Evolutionary conservation across 2,888 invertebrate genomes (phyloP).

Genomic region (Synanthedon vespiformis): DNA sequence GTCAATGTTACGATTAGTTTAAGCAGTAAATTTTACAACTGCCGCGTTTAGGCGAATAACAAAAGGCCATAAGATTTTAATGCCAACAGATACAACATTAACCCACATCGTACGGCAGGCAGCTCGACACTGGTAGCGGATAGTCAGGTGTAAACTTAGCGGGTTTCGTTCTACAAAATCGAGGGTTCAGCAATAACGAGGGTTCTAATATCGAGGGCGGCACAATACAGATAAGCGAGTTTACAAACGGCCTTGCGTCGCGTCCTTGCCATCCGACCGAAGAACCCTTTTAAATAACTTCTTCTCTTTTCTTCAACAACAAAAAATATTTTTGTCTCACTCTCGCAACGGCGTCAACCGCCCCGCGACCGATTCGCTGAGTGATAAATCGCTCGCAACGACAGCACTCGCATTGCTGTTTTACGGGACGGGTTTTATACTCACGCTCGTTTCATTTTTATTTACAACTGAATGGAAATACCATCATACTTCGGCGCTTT

Average conservation of each 20-base stretch:
- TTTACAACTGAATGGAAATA: slow-evolving; percentile 44
- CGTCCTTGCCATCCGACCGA: slow-evolving; percentile 53
- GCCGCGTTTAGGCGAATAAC: no score
- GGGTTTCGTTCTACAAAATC: no score
- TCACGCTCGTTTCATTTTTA: slow-evolving; percentile 44
- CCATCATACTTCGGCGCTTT: slow-evolving; percentile 32
- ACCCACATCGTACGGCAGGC: slow-evolving; percentile 6
- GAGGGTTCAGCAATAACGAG: not conserved
- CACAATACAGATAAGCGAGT: slow-evolving; percentile 31
- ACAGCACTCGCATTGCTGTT: slow-evolving; percentile 43
- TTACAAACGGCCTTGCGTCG: slow-evolving; percentile 48
- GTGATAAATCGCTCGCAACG: slow-evolving; percentile 54
- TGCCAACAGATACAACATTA: not conserved
- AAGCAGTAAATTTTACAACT: no score
- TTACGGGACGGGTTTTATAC: slow-evolving; percentile 31
- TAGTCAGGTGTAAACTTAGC: not conserved
- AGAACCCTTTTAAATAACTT: slow-evolving; percentile 20
- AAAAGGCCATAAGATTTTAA: not conserved
- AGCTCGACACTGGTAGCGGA: slow-evolving; percentile 16
- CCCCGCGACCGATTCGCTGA: slow-evolving; percentile 37
- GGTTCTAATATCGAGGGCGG: slow-evolving; percentile 9
- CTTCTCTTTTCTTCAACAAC: slow-evolving; percentile 27
- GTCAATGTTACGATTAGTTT: no score
- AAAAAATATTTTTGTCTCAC: slow-evolving; percentile 18
- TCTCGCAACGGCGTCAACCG: slow-evolving; percentile 25